A percentile compares a stretch with the other conserved stretches of the same genome.
Conservation (phyloP, 2,797 vertebrate species). For the Danio aesculapii region DNA sequence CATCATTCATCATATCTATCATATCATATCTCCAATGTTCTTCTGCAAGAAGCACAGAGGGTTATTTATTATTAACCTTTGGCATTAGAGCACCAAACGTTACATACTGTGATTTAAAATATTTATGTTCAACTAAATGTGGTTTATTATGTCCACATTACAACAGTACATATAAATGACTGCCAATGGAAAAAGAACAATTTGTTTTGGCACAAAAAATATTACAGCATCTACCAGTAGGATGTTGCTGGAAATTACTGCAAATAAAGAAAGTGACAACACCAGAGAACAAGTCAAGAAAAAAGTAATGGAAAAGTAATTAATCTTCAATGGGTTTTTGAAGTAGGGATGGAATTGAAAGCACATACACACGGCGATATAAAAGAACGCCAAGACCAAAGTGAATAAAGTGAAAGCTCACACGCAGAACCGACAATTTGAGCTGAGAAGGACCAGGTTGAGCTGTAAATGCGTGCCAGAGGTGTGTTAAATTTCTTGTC, state of each 20-base stretch:
- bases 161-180: not conserved
- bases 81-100: too few relatives aligned
- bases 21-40: too few relatives aligned
- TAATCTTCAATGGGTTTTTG: not conserved
- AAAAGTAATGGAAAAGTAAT: not conserved
- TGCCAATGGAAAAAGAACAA: not conserved
- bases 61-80: too few relatives aligned
- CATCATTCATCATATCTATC: too few relatives aligned
- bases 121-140: not conserved
- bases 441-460: not conserved
- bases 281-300: not conserved
- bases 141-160: not conserved
- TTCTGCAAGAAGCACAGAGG: too few relatives aligned
- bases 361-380: not conserved
- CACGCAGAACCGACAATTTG: not conserved
- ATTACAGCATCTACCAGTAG: not conserved
- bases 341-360: not conserved
- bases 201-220: not conserved
- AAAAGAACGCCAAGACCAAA: conserved; percentile 1
- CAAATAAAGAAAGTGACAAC: not conserved
- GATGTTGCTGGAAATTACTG: not conserved
- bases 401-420: not conserved
- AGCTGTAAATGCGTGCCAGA: not conserved
- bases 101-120: too few relatives aligned
- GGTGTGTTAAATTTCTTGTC: not conserved